These are phyloP conservation scores for Drosophila watanabei DNA, from an alignment of 1,140 invertebrate genomes.

Conservation along the genomic window DNA sequence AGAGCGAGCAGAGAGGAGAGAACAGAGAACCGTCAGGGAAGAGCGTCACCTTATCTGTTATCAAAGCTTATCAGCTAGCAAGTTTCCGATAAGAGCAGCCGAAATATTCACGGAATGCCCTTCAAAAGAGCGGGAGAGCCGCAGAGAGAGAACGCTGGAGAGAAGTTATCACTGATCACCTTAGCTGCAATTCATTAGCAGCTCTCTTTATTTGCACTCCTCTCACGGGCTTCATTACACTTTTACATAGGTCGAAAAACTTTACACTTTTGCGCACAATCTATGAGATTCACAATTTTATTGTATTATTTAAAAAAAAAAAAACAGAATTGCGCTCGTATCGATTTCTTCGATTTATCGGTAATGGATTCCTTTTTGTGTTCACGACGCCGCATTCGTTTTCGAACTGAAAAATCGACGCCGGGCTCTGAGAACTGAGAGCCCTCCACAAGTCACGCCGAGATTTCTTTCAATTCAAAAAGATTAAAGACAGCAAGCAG, in stretches of 20 bases:
- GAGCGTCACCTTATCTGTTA: conserved; percentile 16
- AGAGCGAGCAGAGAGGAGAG: conserved; percentile 1
- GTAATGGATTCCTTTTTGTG: conserved; percentile 30
- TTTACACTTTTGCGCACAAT: neutral
- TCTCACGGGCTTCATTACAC: conserved; percentile 2
- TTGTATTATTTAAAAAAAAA: neutral
- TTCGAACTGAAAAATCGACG: conserved; percentile 62
- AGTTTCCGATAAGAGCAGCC: conserved; percentile 11
- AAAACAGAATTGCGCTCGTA: neutral
- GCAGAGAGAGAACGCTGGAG: neutral
- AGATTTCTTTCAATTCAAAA: conserved; percentile 82
- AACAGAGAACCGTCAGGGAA: neutral
- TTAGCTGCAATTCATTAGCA: conserved; percentile 23
- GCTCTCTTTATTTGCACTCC: conserved; percentile 10
- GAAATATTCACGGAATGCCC: conserved; percentile 31
- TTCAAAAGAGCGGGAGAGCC: conserved; percentile 15
- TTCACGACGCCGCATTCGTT: conserved; percentile 40
- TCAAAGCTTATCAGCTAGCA: conserved; percentile 33
- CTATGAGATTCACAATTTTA: neutral
- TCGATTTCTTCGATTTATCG: conserved; percentile 18
- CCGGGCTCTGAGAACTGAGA: conserved; percentile 35
- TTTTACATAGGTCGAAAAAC: neutral
- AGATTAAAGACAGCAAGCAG: conserved; percentile 64
- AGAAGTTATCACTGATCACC: conserved; percentile 19
- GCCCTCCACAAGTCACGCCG: conserved; percentile 50